phyloP scores from a whole-genome alignment of 2,888 invertebrate genomes.

The Meandrusa payeni region DNA sequence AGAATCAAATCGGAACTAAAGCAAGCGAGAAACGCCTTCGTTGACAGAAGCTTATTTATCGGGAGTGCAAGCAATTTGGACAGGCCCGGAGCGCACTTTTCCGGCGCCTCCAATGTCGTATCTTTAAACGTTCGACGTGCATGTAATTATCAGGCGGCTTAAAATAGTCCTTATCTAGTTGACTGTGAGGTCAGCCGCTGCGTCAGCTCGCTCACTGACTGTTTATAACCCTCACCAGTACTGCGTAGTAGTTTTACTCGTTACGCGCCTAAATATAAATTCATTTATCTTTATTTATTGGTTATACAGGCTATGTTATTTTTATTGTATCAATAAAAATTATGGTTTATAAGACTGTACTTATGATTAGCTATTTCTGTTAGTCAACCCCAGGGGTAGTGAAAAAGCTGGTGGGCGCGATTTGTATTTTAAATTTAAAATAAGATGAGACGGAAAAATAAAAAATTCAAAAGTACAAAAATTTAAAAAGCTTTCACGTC shows the following conservation, averaged over 20 bases:
- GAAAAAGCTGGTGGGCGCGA: no score
- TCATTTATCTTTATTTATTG: no score
- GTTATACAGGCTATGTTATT: no score
- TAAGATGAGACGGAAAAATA: no score
- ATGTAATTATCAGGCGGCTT: constrained; percentile 69
- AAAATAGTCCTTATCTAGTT: constrained; percentile 77
- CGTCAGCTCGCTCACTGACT: constrained; percentile 59
- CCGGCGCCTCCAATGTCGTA: constrained; percentile 66
- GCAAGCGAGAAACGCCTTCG: constrained; percentile 8
- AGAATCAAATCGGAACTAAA: not conserved
- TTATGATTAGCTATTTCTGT: no score
- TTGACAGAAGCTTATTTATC: constrained; percentile 37
- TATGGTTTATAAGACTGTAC: no score
- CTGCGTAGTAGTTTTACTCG: constrained; percentile 27
- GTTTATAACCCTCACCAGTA: constrained; percentile 55
- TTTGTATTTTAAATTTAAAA: no score
- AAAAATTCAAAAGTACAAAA: no score
- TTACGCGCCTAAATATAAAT: constrained; percentile 3
- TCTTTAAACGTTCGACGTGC: constrained; percentile 66
- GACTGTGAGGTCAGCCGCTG: constrained; percentile 74
- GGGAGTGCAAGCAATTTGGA: constrained; percentile 36
- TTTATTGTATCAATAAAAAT: no score
- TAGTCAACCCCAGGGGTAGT: no score
- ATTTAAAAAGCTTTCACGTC: no score
- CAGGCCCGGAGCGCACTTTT: constrained; percentile 50